Percentiles rank a stretch among this genome's conserved stretches.
These are phyloP conservation scores for Ariolimax columbianus DNA, from an alignment of 2,888 invertebrate genomes.

Conservation along the genomic window DNA sequence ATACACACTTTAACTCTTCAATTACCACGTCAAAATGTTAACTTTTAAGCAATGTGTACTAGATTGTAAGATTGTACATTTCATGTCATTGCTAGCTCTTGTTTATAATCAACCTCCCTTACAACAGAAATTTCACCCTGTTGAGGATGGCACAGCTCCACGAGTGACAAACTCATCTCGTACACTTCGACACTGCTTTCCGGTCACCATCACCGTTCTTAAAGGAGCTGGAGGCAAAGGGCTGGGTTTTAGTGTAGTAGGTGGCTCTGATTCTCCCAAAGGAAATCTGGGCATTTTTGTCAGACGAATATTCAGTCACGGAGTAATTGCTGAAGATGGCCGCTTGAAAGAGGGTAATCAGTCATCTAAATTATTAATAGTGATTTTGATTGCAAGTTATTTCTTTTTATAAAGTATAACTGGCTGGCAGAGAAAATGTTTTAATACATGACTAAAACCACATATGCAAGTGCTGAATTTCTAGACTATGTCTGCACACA, in stretches of 20 bases:
- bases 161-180: conserved; percentile 3
- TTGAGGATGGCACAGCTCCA: conserved; percentile 45
- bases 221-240: conserved; percentile 91
- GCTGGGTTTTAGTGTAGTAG: conserved; percentile 93
- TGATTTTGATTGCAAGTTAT: too few relatives aligned
- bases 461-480: too few relatives aligned
- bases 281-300: conserved; percentile 93
- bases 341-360: conserved; percentile 88
- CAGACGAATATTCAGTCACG: conserved; percentile 90
- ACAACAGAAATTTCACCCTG: conserved; percentile 52
- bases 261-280: conserved; percentile 91
- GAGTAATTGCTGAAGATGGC: conserved; percentile 91
- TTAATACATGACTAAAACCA: too few relatives aligned
- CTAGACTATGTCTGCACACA: too few relatives aligned
- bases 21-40: too few relatives aligned
- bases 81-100: not conserved
- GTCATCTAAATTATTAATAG: too few relatives aligned
- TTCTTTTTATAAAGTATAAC: too few relatives aligned
- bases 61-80: too few relatives aligned
- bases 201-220: conserved; percentile 82
- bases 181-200: conserved; percentile 31
- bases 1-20: too few relatives aligned
- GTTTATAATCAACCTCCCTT: not conserved
- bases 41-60: too few relatives aligned
- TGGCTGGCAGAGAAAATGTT: too few relatives aligned